Evolutionary conservation across 1,140 invertebrate genomes (phyloP).

Genomic region (Dysdera silvatica): DNA sequence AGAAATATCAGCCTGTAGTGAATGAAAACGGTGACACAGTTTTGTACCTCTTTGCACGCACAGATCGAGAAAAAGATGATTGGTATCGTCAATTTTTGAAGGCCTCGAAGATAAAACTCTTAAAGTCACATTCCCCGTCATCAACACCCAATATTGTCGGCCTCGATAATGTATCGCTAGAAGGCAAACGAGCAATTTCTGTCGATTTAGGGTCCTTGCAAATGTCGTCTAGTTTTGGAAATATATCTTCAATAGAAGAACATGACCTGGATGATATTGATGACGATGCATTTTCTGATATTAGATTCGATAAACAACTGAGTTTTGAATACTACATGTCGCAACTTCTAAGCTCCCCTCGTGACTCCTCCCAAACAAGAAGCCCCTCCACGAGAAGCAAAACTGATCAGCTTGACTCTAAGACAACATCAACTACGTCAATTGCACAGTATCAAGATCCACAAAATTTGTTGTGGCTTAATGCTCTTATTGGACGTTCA

Average conservation of each 20-base stretch:
- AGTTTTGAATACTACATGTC: constrained; percentile 21
- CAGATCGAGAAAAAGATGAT: constrained; percentile 78
- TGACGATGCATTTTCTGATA: constrained; percentile 3
- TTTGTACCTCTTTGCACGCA: constrained; percentile 67
- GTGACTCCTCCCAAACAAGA: background rate
- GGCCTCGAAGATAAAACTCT: constrained; percentile 45
- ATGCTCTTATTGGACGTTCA: constrained; percentile 63
- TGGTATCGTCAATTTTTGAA: constrained; percentile 56
- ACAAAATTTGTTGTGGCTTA: constrained; percentile 53
- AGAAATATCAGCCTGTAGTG: constrained; percentile 4
- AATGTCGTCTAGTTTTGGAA: background rate
- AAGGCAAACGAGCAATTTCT: constrained; percentile 21
- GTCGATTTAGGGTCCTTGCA: constrained; percentile 20
- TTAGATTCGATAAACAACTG: constrained; percentile 12
- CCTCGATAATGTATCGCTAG: background rate
- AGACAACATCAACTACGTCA: no score
- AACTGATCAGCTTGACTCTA: no score
- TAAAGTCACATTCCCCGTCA: constrained; percentile 29
- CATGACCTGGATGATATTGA: background rate
- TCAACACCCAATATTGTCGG: constrained; percentile 35
- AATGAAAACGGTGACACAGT: constrained; percentile 41
- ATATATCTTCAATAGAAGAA: background rate
- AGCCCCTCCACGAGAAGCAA: background rate
- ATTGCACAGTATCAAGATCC: no score
- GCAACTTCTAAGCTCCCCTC: constrained; percentile 5